Base-by-base conservation (phyloP, 1,140 invertebrate genomes). In the Lordiphosa stackelbergi region DNA sequence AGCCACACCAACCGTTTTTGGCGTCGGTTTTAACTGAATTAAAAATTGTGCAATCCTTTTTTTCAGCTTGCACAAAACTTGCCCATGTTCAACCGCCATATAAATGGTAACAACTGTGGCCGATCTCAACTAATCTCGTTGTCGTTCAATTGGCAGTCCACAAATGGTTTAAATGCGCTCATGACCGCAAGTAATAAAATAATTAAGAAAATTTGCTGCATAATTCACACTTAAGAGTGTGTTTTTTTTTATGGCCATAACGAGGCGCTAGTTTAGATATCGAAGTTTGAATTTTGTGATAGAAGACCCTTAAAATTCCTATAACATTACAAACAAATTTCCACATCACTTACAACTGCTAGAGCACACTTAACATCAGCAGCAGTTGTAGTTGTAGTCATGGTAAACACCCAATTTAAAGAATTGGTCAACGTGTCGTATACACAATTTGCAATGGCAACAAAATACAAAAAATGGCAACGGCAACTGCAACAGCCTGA, bases 141-240 rank as follows among this genome's bases (percentile, higher is more conserved):
- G 69, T 81, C 73, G 72, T 47, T 61, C 68, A 77, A 83, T 64
- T 79, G 74, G 74, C 45, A 69, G 66, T 68, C 77, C 75, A 57
- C 77, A 81, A 81, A 81, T 83, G 75, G 72, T 59, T 77, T 72
- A 81, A 81, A 81, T 73, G 77, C 55, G 77, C 72, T 85, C 81
- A 85, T 85, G 79, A 81, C 81, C 79, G 81, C 75, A 69, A 74
- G 79, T 71, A 75, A 85, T 79, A 79, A 85, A 85, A 85, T 74
- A 85, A 85, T 85, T 85, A 75, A 75, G 28, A 68, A 68, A 73
- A 71, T 66, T 65, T 60, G 64, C 74, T 81, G 72, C 75, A 85
- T 70, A 85, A 85, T 74, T 85, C 70, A 81, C 75, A 81, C 75
- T 77, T 75, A 24, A 0, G 24, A 46, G 43, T 9, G 24, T 9